Evolutionary conservation across 2,113 vertebrate species (phyloP).

Genomic region (Seriola dumerili): DNA sequence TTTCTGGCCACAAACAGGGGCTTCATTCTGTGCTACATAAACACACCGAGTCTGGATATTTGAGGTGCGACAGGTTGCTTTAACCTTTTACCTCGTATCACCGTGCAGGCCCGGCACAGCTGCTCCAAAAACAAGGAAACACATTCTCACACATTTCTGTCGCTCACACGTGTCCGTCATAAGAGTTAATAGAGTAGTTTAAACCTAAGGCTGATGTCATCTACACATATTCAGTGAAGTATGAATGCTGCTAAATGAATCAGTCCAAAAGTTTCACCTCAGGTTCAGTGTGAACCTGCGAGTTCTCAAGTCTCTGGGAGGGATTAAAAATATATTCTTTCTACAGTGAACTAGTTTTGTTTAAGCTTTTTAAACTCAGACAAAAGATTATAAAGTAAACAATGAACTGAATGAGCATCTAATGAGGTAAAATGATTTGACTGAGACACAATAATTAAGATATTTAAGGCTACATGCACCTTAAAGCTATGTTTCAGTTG

Average conservation of each 20-base stretch:
- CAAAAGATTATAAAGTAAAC: not conserved
- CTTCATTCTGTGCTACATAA: conserved; percentile 59
- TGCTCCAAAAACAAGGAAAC: conserved; percentile 49
- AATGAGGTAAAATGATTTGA: conserved; percentile 19
- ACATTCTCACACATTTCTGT: conserved; percentile 23
- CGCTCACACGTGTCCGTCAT: not conserved
- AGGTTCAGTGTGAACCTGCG: not conserved
- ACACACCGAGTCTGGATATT: conserved; percentile 51
- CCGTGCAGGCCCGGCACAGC: not conserved
- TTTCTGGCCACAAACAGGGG: conserved; percentile 63
- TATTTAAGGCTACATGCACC: conserved; percentile 27
- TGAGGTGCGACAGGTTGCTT: conserved; percentile 63
- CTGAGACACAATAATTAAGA: not conserved
- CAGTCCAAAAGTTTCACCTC: conserved; percentile 19
- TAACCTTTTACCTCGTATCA: conserved; percentile 42
- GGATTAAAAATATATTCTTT: not conserved
- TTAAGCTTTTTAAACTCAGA: conserved; percentile 11
- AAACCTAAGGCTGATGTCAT: conserved; percentile 25
- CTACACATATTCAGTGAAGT: not conserved
- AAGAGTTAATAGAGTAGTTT: conserved; percentile 37
- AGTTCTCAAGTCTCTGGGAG: not conserved
- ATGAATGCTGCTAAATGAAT: conserved; percentile 14
- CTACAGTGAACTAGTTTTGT: not conserved
- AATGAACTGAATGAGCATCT: conserved; percentile 27
- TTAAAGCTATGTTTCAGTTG: not conserved